Percentiles rank a stretch among this genome's conserved stretches.
Conservation (phyloP, 2,113 vertebrate species). For the Pogona vitticeps region DNA sequence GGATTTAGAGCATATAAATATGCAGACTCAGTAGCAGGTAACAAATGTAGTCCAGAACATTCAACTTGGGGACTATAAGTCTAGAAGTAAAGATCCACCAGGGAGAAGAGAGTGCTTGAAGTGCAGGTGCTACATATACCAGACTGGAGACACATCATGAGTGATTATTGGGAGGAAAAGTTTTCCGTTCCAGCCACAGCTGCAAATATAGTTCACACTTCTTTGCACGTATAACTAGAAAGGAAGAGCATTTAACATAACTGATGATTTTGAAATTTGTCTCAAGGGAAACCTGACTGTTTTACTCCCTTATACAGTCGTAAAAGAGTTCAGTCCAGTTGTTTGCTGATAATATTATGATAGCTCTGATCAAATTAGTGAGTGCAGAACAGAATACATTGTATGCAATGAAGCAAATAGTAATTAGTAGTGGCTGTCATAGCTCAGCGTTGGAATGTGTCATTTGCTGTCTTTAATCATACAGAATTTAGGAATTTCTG, state of each 20-base stretch:
- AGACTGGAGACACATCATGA: conserved; percentile 12
- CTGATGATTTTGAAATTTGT: accelerated
- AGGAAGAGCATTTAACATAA: conserved; percentile 8
- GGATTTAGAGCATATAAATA: conserved; percentile 33
- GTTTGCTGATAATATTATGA: not conserved
- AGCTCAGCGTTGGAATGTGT: not conserved
- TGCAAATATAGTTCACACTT: conserved; percentile 30
- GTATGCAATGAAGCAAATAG: not conserved
- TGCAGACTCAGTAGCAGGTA: conserved; percentile 21
- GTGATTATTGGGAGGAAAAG: conserved; percentile 4
- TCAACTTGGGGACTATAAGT: conserved; percentile 31
- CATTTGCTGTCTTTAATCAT: not conserved
- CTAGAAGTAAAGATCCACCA: conserved; percentile 47
- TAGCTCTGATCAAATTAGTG: not conserved
- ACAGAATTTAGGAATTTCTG: not conserved
- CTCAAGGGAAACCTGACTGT: not conserved
- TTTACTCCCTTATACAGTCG: not conserved
- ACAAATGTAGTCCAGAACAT: conserved; percentile 32
- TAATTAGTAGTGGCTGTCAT: not conserved
- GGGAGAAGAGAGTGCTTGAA: conserved; percentile 34
- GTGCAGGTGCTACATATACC: conserved; percentile 43
- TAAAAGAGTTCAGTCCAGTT: not conserved
- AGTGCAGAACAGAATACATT: not conserved
- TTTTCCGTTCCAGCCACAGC: not conserved
- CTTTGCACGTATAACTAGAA: not conserved